Evolutionary conservation across 1,140 invertebrate genomes (phyloP), one percentile per base, ranked within the genome.

Genomic region (Bilobella aurantiaca): DNA sequence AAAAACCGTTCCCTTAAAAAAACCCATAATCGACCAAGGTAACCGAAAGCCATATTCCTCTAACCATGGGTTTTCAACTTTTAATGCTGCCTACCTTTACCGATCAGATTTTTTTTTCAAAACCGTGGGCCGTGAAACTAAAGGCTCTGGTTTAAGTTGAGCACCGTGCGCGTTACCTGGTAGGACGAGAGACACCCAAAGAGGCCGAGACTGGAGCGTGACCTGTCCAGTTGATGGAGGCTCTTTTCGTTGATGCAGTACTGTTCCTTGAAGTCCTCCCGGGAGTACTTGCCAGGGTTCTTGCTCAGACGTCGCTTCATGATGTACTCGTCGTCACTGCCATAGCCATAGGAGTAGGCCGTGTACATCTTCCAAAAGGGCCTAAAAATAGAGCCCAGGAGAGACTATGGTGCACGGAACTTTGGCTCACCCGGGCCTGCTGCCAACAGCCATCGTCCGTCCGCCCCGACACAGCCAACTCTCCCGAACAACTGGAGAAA

Each of bases 121-220:
- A n/a, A n/a, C n/a, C n/a, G n/a, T n/a, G n/a, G n/a, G n/a, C n/a
- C n/a, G n/a, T n/a, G n/a, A n/a, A n/a, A n/a, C n/a, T n/a, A n/a
- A n/a, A n/a, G n/a, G n/a, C n/a, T n/a, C n/a, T n/a, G n/a, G n/a
- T n/a, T n/a, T n/a, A n/a, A n/a, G n/a, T n/a, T 42, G 34, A 42
- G 34, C 8, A 42, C 8, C 34, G 34, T 8, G 34, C 25, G 14
- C 25, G 12, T 53, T 53, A 53, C 49, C 23, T 66, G 12, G 78
- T 76, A 42, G 74, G 27, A 14, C 8, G 21, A 21, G 49, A 29
- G 23, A 37, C 47, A 42, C 3, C 31, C 46, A 31, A 32, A 56
- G 2, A 42, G 64, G 1, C 42, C 29, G 27, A 42, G 58, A 21
- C n/a, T 32, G 18, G 63, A 29, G 27, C 49, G 28, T 1, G 63